phyloP scores from a whole-genome alignment of 23 tunicate genomes.

The Botrylloides violaceus region DNA sequence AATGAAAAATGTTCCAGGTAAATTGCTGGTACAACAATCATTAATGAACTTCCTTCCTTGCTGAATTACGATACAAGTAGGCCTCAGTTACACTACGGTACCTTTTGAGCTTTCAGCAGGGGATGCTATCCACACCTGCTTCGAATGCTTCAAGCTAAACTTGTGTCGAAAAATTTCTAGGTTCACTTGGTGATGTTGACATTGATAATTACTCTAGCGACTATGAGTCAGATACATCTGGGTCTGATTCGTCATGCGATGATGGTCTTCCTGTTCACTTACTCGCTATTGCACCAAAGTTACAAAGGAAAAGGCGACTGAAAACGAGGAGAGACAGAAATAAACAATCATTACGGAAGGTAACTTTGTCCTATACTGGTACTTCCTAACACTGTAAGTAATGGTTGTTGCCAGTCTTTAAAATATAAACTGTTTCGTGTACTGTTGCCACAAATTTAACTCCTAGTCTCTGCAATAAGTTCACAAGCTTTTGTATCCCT shows the following conservation, averaged over 20 bases:
- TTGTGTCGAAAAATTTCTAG: neutral
- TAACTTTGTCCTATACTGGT: neutral
- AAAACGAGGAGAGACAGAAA: constrained; percentile 45
- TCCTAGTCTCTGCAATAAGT: too few species aligned
- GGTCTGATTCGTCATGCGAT: constrained; percentile 88
- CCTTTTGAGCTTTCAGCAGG: too few species aligned
- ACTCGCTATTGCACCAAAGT: constrained; percentile 78
- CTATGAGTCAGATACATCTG: constrained; percentile 88
- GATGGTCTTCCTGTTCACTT: constrained; percentile 91
- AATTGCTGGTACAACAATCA: too few species aligned
- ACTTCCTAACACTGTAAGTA: neutral
- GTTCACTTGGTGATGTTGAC: constrained; percentile 35
- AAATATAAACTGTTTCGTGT: too few species aligned
- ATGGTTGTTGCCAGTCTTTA: neutral
- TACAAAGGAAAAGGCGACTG: constrained; percentile 67
- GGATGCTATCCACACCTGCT: too few species aligned
- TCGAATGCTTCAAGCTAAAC: neutral
- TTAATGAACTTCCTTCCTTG: too few species aligned
- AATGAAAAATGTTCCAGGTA: constrained; percentile 30
- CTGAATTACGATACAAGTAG: too few species aligned
- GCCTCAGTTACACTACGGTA: too few species aligned
- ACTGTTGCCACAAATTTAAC: too few species aligned
- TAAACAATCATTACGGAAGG: constrained; percentile 24
- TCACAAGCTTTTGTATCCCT: too few species aligned
- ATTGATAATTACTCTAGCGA: constrained; percentile 71